These are phyloP conservation scores for Antheraea yamamai DNA, from an alignment of 2,888 invertebrate genomes.

Conservation along the genomic window DNA sequence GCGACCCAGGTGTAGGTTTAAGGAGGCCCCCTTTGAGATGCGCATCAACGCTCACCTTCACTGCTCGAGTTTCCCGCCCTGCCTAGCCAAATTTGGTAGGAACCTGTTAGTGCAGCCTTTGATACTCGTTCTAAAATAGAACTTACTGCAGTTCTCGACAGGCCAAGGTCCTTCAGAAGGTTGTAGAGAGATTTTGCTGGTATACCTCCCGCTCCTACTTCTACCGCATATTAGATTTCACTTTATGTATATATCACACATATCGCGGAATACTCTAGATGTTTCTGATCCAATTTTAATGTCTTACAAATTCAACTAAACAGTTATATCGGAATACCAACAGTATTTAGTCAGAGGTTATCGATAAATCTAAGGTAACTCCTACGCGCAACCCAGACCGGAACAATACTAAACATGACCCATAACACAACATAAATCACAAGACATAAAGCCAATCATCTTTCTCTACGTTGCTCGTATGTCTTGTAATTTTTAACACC, in stretches of 20 bases:
- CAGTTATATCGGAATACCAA: conserved; percentile 32
- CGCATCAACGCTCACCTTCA: too few species aligned
- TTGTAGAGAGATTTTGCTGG: too few species aligned
- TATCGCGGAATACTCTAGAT: neutral
- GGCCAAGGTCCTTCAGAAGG: too few species aligned
- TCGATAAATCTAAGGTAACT: conserved; percentile 69
- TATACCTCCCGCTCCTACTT: too few species aligned
- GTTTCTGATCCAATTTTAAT: neutral
- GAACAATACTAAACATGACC: conserved; percentile 72
- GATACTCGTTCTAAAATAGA: too few species aligned
- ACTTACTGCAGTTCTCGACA: too few species aligned
- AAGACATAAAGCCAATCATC: conserved; percentile 67
- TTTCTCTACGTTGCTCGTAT: conserved; percentile 68
- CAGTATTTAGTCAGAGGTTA: conserved; percentile 58
- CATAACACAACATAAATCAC: conserved; percentile 77
- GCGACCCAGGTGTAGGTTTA: too few species aligned
- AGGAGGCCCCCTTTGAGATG: too few species aligned
- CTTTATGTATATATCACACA: neutral
- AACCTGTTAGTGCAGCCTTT: too few species aligned
- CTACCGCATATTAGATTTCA: neutral
- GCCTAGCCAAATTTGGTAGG: too few species aligned
- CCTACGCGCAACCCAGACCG: conserved; percentile 58
- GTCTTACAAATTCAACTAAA: neutral
- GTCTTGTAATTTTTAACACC: conserved; percentile 80
- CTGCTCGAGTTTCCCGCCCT: too few species aligned